These are phyloP conservation scores for Embiotoca jacksoni DNA, from an alignment of 2,113 vertebrate genomes.

Conservation along the genomic window DNA sequence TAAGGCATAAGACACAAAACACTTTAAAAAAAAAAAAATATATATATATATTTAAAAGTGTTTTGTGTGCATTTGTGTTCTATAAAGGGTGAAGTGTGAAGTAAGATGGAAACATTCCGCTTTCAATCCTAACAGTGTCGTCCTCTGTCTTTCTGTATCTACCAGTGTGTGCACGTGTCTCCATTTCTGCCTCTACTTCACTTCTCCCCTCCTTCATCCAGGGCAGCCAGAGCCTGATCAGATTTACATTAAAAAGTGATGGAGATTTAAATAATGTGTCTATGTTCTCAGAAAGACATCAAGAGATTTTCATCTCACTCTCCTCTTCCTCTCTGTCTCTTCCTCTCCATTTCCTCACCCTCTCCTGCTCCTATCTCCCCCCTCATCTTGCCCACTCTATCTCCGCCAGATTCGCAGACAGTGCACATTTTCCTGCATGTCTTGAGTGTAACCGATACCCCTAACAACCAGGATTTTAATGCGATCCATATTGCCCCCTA, in stretches of 20 bases:
- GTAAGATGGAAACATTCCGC: conserved; percentile 18
- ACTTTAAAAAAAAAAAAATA: too few species aligned
- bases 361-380: conserved; percentile 83
- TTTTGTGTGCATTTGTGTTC: conserved; percentile 36
- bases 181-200: conserved; percentile 74
- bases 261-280: conserved; percentile 93
- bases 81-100: conserved; percentile 21
- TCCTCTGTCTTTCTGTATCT: conserved; percentile 1
- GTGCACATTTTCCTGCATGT: conserved; percentile 94
- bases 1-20: neutral
- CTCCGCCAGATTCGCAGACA: conserved; percentile 87
- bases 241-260: conserved; percentile 95
- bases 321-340: conserved; percentile 88
- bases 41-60: conserved; percentile 18
- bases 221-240: conserved; percentile 87
- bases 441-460: conserved; percentile 84
- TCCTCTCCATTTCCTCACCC: conserved; percentile 71
- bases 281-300: conserved; percentile 93
- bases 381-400: conserved; percentile 91
- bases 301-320: conserved; percentile 87
- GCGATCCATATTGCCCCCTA: conserved; percentile 83
- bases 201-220: conserved; percentile 82
- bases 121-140: conserved; percentile 50
- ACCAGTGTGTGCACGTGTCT: conserved; percentile 8
- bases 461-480: conserved; percentile 85